Conservation (phyloP, 2,113 vertebrate species). For the Sprattus sprattus region DNA sequence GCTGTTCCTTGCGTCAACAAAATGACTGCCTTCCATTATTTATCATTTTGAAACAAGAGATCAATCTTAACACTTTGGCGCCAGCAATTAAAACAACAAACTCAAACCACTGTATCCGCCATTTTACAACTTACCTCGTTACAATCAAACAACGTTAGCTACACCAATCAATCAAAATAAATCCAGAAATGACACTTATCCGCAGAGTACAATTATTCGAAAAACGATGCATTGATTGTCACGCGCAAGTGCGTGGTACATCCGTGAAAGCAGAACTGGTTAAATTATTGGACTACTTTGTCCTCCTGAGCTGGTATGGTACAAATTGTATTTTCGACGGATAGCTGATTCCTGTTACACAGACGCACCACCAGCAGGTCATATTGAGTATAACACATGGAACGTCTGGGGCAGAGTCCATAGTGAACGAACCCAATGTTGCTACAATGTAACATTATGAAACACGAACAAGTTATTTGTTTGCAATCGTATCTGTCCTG, state of each 20-base stretch:
- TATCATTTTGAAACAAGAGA: background rate
- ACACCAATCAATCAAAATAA: constrained; percentile 16
- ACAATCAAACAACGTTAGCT: constrained; percentile 46
- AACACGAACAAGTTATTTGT: too few relatives aligned
- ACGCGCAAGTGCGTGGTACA: constrained; percentile 12
- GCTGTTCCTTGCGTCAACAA: constrained; percentile 17
- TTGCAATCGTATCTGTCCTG: too few relatives aligned
- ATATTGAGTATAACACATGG: background rate
- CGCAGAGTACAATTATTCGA: background rate
- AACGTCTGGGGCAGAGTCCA: background rate
- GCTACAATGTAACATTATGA: background rate
- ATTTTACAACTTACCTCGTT: constrained; percentile 77
- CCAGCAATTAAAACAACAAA: constrained; percentile 69
- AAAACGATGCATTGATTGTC: constrained; percentile 10
- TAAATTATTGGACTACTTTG: constrained; percentile 25
- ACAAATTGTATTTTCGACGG: constrained; percentile 70
- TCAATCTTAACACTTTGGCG: background rate
- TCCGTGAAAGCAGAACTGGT: background rate
- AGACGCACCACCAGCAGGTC: constrained; percentile 70
- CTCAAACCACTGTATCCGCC: constrained; percentile 73
- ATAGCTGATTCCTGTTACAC: constrained; percentile 58
- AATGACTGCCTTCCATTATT: constrained; percentile 22
- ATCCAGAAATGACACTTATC: constrained; percentile 19
- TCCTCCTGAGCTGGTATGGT: constrained; percentile 50
- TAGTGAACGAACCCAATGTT: background rate